Evolutionary conservation across 1,140 invertebrate species (phyloP), one percentile per base, ranked within the genome.

Genomic region (Brachionus angularis): DNA sequence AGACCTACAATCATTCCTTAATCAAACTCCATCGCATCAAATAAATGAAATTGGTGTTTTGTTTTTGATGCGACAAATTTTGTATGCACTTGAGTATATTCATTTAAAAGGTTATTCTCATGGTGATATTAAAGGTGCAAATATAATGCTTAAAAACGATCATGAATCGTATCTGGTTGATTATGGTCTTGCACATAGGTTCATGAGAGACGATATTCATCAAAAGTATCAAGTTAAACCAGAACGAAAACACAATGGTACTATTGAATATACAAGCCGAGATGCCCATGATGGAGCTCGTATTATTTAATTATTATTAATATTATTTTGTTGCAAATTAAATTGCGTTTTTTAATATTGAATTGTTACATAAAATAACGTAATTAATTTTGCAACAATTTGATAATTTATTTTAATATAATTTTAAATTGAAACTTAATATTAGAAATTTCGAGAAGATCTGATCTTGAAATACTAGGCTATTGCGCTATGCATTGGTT

Each of bases 281-380:
- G 71, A 72, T 42, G 71, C 53, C 14, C 71, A 72, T 44, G 23
- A 61, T 31, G 71, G 71, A 33, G 62, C 62, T 36, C 62, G 53
- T 58, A 58, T 58, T 34, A 31, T 14, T 14, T 4, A 53, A 34
- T 5, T 2, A 27, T 7, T 52, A 29, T 25, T 52, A 29, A 2
- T 3, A 5, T 53, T 14, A 29, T 53, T 53, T 3, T 53, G 5
- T 12, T 53, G 16, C 10, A 31, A n/a, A 33, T 53, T 53, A 33
- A 33, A 47, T n/a, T n/a, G n/a, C n/a, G n/a, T n/a, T n/a, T n/a
- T n/a, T n/a, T n/a, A n/a, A n/a, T n/a, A n/a, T n/a, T n/a, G n/a
- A n/a, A n/a, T n/a, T n/a, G n/a, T n/a, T n/a, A n/a, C n/a, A n/a
- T n/a, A n/a, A n/a, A n/a, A n/a, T n/a, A n/a, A n/a, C n/a, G n/a